Base-by-base conservation (phyloP, 2,113 vertebrate species). In the Coptodon bakossiorum region DNA sequence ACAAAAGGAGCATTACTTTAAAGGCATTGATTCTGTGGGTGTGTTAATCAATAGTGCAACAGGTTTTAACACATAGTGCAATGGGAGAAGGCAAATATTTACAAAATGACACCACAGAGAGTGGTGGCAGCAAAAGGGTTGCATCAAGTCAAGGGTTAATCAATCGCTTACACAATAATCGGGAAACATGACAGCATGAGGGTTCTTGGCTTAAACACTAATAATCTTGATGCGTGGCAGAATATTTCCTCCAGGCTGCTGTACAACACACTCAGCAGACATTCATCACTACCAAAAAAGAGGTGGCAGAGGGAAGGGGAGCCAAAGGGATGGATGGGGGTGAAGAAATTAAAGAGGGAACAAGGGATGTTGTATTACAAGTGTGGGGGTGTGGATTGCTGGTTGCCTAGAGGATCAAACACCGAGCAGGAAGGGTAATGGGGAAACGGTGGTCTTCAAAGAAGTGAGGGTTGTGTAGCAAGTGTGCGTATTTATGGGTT, bases 81-180 rank as follows among this genome's bases (percentile, higher is more conserved):
- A 24, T n/a, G 61, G 81, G 24, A 83, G 27, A 27, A 85, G 71
- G 90, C 79, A 89, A 88, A 91, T 82, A 91, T 91, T 88, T 86
- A 89, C 76, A 89, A 85, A 90, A 78, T 56, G 83, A 88, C 36
- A 78, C 71, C 86, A 17, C 52, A 9, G 76, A 87, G 88, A 89
- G 53, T n/a, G 38, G 80, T 56, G 57, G 52, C 7, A 53, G 59
- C 71, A 86, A 93, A 91, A 84, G 31, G 45, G 87, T 27, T 57
- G 50, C 57, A 59, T 86, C 87, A 91, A 84, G 87, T 88, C 13
- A 8, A 87, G 90, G 94, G 91, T 95, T 94, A 92, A 94, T 95
- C 93, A 94, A 94, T 95, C 91, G 79, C 86, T 88, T 90, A 79
- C 78, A 87, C 87, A 88, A 87, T 94, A 93, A 94, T 93, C 86